These are phyloP conservation scores for Eublepharis macularius DNA, from an alignment of 2,113 vertebrate species.

Conservation along the genomic window DNA sequence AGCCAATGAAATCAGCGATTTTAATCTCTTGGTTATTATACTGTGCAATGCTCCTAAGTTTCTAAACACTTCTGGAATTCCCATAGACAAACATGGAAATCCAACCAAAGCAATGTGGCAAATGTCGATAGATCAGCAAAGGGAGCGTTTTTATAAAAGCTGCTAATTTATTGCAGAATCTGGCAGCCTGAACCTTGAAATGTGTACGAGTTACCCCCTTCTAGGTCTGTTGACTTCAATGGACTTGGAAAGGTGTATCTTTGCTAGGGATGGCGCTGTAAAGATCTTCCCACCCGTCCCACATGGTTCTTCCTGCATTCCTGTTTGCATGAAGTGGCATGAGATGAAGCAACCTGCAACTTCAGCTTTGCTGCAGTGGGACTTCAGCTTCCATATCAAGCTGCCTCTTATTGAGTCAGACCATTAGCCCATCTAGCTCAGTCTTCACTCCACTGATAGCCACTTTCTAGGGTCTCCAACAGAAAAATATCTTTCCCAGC, in stretches of 20 bases:
- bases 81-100: neutral
- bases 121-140: neutral
- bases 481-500: neutral
- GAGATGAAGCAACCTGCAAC: neutral
- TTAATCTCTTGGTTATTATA: conserved; percentile 12
- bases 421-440: too few species aligned
- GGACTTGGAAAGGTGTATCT: too few species aligned
- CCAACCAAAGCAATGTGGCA: neutral
- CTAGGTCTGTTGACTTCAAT: too few species aligned
- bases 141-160: neutral
- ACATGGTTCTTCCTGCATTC: neutral
- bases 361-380: neutral
- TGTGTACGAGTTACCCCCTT: too few species aligned
- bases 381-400: too few species aligned
- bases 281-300: too few species aligned
- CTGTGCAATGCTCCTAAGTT: neutral
- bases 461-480: too few species aligned
- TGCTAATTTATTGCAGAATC: neutral
- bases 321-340: too few species aligned
- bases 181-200: neutral
- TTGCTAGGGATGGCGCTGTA: too few species aligned
- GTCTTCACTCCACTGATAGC: too few species aligned
- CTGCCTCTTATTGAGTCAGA: too few species aligned
- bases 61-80: conserved; percentile 13
- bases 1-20: neutral